Evolutionary conservation across 2,113 vertebrate genomes (phyloP), one percentile per base, ranked within the genome.

Genomic region (Dasyurus viverrinus): DNA sequence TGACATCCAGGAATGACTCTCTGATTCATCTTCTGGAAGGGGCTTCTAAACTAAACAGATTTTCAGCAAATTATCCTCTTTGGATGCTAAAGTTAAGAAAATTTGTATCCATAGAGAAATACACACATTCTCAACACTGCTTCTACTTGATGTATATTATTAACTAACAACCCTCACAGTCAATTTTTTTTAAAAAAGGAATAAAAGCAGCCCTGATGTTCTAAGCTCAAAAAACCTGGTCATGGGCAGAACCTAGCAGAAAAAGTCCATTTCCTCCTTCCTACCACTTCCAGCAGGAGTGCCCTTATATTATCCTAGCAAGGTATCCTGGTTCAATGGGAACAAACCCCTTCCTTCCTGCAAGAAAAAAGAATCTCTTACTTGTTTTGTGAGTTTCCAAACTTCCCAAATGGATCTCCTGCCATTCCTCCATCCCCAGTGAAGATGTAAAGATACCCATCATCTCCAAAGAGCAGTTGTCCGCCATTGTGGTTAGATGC

Each of bases 351-450:
- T 76, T 19, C 9, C 27, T 23, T 46, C 92, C 52, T 10, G 30
- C 50, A n/a, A 23, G 3, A 91, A 89, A 93, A 76, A 54, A 50
- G 47, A 47, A 90, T 2, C 27, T 95, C 99, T 97, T 98, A 99
- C 99, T 99, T 99, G 99, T 99, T 99, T 96, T 99, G 99, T 22
- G 99, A 98, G 10, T 99, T 99, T 97, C 99, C 99, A 94, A 99
- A 99, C 96, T 98, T 98, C 14, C 99, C 99, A 95, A 99, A 99
- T 50, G 99, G 99, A 97, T 99, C 99, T 95, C 99, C 99, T 10
- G 99, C 99, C 99, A 99, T 99, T 57, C 99, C 99, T 26, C 99
- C 99, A 2, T 99, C 99, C 54, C 99, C 99, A 30, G 99, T 99
- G 97, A 99, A 99, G 97, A 99, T 99, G 97, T 99, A 99, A 96